Conservation (phyloP, 2,113 vertebrate genomes). For the Bettongia penicillata region DNA sequence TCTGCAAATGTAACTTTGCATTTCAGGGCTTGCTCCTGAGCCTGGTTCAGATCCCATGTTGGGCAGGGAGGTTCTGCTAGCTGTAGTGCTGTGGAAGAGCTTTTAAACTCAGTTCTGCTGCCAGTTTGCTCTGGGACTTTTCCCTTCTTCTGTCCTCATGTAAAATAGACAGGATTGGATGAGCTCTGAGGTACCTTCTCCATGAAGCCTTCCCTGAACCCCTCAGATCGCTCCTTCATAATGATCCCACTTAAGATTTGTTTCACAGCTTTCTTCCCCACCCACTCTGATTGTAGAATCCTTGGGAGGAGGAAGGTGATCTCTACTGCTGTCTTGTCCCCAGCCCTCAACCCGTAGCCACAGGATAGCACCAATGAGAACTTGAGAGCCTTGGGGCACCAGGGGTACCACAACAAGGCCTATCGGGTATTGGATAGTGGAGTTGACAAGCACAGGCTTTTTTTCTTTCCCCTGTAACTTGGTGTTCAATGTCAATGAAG, state of each 20-base stretch:
- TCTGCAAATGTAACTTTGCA: background rate
- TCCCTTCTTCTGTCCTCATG: background rate
- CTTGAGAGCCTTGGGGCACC: background rate
- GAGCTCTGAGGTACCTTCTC: background rate
- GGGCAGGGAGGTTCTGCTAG: background rate
- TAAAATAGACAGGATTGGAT: background rate
- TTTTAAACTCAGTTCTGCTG: background rate
- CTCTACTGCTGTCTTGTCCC: background rate
- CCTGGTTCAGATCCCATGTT: background rate
- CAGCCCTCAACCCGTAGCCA: background rate
- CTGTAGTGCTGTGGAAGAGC: background rate
- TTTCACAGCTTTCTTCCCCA: background rate
- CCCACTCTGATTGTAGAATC: background rate
- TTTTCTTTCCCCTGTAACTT: background rate
- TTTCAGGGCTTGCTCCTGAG: background rate
- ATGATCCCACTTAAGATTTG: background rate
- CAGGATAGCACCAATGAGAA: background rate
- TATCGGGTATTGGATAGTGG: background rate
- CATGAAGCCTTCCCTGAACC: background rate
- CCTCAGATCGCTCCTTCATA: background rate
- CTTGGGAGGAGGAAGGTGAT: background rate
- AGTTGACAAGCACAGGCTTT: background rate
- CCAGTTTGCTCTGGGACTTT: background rate
- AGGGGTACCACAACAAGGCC: background rate
- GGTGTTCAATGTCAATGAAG: background rate